Base-by-base conservation (phyloP, 2,888 invertebrate species). In the Pyrochroa serraticornis region DNA sequence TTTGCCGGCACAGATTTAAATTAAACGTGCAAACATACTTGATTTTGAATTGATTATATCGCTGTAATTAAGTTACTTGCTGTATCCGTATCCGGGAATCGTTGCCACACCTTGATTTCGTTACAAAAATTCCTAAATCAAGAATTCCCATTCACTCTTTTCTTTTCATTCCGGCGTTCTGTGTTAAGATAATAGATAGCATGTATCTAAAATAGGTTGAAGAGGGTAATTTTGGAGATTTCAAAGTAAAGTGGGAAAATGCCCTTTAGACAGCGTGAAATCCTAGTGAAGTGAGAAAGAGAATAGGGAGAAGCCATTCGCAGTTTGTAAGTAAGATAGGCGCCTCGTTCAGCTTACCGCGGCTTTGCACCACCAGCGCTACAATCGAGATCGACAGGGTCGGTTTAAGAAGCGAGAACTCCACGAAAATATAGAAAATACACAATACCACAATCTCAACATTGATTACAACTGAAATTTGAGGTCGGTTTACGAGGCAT, bases 301-400 rank as follows among this genome's bases (percentile, higher is more conserved):
- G 65, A 64, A 64, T 58, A 56, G 61, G 61, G 65, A 66, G 64
- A 67, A 68, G 64, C 66, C 66, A 67, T 69, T 69, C 65, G 61
- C 65, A 67, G 62, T 65, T 66, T 63, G 65, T 67, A 65, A 56
- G 50, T 49, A 54, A 65, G 65, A 55, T 54, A 53, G 65, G 58
- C 62, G 58, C 59, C 57, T 58, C 62, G 54, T 60, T 58, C 47
- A 60, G 65, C 63, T 65, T 64, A 65, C 62, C 55, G 58, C 60
- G 58, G 65, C 56, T 62, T 62, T 62, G 54, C 62, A 59, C 62
- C 55, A 58, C 52, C 54, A 62, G 50, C 46, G 53, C 54, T 60
- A 56, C 58, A 60, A 64, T 62, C 58, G 60, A 62, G 56, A 64
- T 62, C 58, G 62, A 60, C 64, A 64, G 60, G 60, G 56, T 37